Evolutionary conservation across 2,113 vertebrate species (phyloP), one percentile per base, ranked within the genome.

Genomic region (Dolichallabes microphthalmus): DNA sequence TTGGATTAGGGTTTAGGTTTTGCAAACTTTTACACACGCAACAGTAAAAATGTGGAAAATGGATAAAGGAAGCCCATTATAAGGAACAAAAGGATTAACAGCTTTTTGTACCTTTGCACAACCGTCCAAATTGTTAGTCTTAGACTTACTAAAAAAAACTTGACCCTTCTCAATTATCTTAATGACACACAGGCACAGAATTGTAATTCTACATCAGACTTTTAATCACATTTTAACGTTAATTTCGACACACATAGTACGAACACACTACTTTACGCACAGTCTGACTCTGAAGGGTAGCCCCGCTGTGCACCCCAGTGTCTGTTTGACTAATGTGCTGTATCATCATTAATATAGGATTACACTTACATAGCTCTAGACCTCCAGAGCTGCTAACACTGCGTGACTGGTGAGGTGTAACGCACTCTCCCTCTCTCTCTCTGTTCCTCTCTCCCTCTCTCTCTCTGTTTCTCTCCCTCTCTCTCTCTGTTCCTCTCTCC

Each of bases 311-410:
- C 55, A 55, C 27, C 6, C 32, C 19, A 14, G 14, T 12, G 69
- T 75, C 19, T 61, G 45, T 60, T 60, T 55, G 57, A 22, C 27
- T 86, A 64, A 82, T 82, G 68, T 74, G 79, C 78, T 86, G 69
- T 66, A 73, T 75, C 68, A 76, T 76, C 68, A 63, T 60, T 82
- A 82, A 76, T 86, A 60, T 64, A 75, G 78, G 85, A 82, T 82
- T 86, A 82, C 20, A 25, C 32, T 55, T 74, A 32, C 73, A 55
- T 75, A 55, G 79, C 57, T 25, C 45, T 73, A 75, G 58, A 74
- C n/a, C 79, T 55, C 45, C 68, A 60, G 79, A 86, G 45, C 55
- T 4, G 14, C n/a, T 52, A 61, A 4, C 76, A 30, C 52, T 68
- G 57, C 61, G 0, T 50, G n/a, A 53, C 74, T 22, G 27, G 50